Evolutionary conservation across 2,113 vertebrate genomes (phyloP).

Genomic region (Cephalopholis sonnerati): DNA sequence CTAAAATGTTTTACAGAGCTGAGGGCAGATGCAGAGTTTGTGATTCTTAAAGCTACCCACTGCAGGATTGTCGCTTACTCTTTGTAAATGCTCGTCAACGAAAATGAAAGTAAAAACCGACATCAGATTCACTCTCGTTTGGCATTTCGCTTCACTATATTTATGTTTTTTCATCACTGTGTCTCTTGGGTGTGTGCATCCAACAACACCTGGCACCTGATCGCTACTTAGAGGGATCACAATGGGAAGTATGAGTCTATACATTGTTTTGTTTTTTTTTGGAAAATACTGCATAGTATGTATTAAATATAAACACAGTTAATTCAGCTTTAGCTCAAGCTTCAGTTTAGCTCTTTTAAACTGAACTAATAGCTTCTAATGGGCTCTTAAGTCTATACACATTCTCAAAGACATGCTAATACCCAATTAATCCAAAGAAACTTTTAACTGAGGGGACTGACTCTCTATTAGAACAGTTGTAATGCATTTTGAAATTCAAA

Average conservation of each 20-base stretch:
- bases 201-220: too few relatives aligned
- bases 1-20: neutral
- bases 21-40: neutral
- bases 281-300: too few relatives aligned
- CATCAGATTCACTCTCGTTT: too few relatives aligned
- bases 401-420: neutral
- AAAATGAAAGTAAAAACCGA: too few relatives aligned
- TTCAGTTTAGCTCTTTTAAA: neutral
- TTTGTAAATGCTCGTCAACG: too few relatives aligned
- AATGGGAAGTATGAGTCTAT: too few relatives aligned
- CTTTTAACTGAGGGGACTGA: neutral
- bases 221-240: too few relatives aligned
- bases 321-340: neutral
- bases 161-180: too few relatives aligned
- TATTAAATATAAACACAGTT: neutral
- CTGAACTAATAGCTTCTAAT: neutral
- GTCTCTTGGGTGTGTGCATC: too few relatives aligned
- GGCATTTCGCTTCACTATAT: too few relatives aligned
- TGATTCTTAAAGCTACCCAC: neutral
- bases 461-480: neutral
- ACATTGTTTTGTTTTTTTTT: too few relatives aligned
- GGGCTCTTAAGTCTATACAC: neutral
- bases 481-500: neutral
- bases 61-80: too few relatives aligned
- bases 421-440: neutral